phyloP scores from a whole-genome alignment of 1,140 invertebrate species.

The Halictus rubicundus region DNA sequence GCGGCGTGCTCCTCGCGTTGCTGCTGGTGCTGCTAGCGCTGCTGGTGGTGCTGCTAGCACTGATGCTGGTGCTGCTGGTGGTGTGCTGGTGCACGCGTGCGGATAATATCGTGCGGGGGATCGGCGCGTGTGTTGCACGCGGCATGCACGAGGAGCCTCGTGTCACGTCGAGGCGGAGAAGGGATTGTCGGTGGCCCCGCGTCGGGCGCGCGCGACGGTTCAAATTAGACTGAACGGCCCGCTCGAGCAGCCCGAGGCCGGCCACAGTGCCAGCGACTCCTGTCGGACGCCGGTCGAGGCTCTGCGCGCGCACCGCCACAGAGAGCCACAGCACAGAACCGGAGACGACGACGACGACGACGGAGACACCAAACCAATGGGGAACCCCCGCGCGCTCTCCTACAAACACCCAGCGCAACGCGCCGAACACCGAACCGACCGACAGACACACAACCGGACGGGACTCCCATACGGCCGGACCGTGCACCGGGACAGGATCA shows the following conservation, averaged over 20 bases:
- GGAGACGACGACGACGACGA: not conserved
- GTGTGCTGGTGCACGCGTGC: conserved; percentile 35
- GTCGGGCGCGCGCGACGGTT: conserved; percentile 79
- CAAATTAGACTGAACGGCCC: conserved; percentile 81
- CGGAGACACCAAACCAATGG: conserved; percentile 7
- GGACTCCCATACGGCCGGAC: conserved; percentile 36
- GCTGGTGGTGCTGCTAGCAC: not conserved
- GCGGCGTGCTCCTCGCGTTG: not conserved
- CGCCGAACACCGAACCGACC: not conserved
- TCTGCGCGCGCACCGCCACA: conserved; percentile 74
- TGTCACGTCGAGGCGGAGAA: conserved; percentile 68
- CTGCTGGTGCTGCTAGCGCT: not conserved
- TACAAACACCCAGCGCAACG: not conserved
- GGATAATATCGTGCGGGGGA: conserved; percentile 54
- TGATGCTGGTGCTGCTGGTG: not conserved
- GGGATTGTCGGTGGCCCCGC: conserved; percentile 73
- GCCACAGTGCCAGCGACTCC: conserved; percentile 78
- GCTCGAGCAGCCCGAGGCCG: conserved; percentile 76
- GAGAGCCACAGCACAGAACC: too few relatives aligned
- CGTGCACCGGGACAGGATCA: conserved; percentile 11
- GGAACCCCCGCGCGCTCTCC: conserved; percentile 4
- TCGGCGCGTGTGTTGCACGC: conserved; percentile 64
- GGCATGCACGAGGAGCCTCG: conserved; percentile 64
- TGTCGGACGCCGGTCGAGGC: conserved; percentile 77
- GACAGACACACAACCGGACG: conserved; percentile 42